Evolutionary conservation across 2,113 vertebrate species (phyloP), one percentile per base, ranked within the genome.

Genomic region (Balaenoptera acutorostrata): DNA sequence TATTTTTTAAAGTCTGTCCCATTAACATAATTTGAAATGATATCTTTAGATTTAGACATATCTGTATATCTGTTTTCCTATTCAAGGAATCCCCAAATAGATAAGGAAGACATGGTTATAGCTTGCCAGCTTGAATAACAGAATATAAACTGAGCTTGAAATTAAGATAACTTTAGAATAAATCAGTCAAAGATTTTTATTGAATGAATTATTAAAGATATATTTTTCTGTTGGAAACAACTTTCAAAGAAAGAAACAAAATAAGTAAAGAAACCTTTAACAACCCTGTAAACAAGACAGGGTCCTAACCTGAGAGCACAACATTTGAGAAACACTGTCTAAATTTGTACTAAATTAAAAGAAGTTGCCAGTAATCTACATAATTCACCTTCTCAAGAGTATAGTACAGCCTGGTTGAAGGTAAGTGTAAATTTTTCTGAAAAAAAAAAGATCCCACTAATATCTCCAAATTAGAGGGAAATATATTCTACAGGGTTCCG

Each of bases 71-170:
- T 93, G 66, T 95, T 93, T 75, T 95, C 66, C 82, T 97, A 80
- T 96, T 93, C 55, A 97, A 97, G 87, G 82, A 97, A 96, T 97
- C 68, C 41, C 78, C 95, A 97, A 95, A 96, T 96, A 96, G 91
- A 97, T 94, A 89, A 96, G 77, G 83, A 96, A 97, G 77, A 91
- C 33, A 74, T 68, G 25, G 44, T 93, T 97, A 93, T 63, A 95
- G 64, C 36, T 94, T 96, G 64, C 85, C 95, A 97, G 49, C 71
- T 88, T 96, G 86, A 96, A 80, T 72, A 97, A 87, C 82, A 96
- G 72, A 94, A 95, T 97, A 52, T 92, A 97, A 97, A 95, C 64
- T 57, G 82, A 96, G 68, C 74, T 97, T 87, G 52, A 86, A 97
- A 97, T 97, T 95, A 96, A 97, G 95, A 96, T 95, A 97, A 93